Conservation (phyloP, 2,888 invertebrate species). For the Steinernema carpocapsae region DNA sequence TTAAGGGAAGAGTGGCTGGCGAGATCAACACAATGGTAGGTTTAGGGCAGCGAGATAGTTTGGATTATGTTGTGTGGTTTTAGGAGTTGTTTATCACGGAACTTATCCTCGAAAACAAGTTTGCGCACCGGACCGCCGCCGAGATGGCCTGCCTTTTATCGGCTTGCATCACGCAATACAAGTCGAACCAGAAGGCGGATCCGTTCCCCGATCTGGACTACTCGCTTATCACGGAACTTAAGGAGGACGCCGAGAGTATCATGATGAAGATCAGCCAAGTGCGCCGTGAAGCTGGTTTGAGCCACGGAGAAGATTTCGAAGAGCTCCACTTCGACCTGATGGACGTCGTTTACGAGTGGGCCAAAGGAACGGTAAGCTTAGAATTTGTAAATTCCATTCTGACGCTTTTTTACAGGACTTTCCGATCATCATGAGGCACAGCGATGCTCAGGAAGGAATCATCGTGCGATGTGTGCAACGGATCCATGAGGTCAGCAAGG, state of each 20-base stretch:
- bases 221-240: background rate
- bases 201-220: conserved; percentile 23
- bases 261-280: conserved; percentile 13
- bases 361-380: conserved; percentile 78
- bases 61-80: conserved; percentile 41
- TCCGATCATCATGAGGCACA: conserved; percentile 87
- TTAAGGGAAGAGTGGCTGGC: conserved; percentile 77
- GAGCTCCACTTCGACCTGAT: conserved; percentile 87
- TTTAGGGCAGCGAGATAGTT: background rate
- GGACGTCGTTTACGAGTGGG: conserved; percentile 95
- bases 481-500: conserved; percentile 85
- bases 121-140: conserved; percentile 78
- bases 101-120: conserved; percentile 85
- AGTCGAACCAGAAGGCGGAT: background rate
- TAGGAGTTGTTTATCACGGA: conserved; percentile 84
- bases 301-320: conserved; percentile 36
- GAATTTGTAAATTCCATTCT: background rate
- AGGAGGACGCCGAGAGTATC: conserved; percentile 26
- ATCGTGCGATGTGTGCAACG: conserved; percentile 96
- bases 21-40: conserved; percentile 63
- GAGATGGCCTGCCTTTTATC: conserved; percentile 94
- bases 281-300: conserved; percentile 3
- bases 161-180: conserved; percentile 83
- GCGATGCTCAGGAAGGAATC: conserved; percentile 94
- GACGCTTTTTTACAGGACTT: conserved; percentile 77